Conservation (phyloP, 2,113 vertebrate genomes). For the Corythornis cristatus region DNA sequence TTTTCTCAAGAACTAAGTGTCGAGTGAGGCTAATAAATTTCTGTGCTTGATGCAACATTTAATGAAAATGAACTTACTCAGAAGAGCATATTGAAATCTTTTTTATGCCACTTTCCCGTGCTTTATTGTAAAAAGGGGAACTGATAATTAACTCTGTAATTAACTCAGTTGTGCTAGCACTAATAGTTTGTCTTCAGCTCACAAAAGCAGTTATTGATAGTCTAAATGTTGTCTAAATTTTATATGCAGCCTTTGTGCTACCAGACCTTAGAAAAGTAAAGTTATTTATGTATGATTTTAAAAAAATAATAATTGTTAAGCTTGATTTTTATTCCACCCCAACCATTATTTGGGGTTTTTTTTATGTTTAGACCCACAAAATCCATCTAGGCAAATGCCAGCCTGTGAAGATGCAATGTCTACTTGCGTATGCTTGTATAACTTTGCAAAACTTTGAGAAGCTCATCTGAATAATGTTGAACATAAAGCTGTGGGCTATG, state of each 20-base stretch:
- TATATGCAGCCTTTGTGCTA: neutral
- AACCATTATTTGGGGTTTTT: neutral
- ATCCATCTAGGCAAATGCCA: neutral
- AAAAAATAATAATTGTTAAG: neutral
- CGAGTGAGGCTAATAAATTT: fast-evolving
- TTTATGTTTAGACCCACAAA: neutral
- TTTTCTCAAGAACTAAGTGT: no score
- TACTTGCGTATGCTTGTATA: no score
- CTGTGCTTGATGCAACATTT: fast-evolving
- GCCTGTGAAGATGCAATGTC: neutral
- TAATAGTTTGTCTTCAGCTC: neutral
- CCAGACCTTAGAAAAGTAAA: neutral
- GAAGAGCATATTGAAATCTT: fast-evolving
- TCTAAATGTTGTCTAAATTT: neutral
- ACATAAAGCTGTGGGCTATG: neutral
- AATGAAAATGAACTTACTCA: neutral
- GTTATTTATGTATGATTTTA: neutral
- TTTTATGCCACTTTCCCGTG: fast-evolving
- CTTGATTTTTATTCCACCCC: neutral
- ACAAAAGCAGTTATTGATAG: neutral
- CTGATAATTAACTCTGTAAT: neutral
- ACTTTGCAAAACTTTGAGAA: neutral
- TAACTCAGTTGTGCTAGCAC: neutral
- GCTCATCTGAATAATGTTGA: neutral
- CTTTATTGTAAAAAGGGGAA: neutral